These are phyloP conservation scores for Coreoperca whiteheadi DNA, from an alignment of 2,113 vertebrate genomes.

Conservation along the genomic window DNA sequence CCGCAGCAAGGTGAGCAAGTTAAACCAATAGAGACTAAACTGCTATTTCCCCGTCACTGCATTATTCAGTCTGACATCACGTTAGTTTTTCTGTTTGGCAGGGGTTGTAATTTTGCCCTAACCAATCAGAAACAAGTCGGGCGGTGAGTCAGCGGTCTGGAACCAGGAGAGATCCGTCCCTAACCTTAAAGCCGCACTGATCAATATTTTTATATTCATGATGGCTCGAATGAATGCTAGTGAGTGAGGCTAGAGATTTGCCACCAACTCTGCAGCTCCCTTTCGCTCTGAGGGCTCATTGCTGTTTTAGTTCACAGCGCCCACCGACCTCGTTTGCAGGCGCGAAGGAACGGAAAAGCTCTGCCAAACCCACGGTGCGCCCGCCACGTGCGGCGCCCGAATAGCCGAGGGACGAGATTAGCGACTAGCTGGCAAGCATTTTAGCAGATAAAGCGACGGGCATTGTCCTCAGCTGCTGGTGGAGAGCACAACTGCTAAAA, in stretches of 20 bases:
- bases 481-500: neutral
- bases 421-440: neutral
- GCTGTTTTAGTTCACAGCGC: neutral
- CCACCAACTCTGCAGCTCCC: neutral
- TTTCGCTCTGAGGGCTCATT: neutral
- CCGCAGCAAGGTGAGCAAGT: neutral
- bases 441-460: neutral
- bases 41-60: neutral
- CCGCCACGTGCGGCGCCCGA: neutral
- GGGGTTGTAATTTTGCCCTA: neutral
- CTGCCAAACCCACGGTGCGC: neutral
- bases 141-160: neutral
- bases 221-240: neutral
- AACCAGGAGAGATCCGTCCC: neutral
- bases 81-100: neutral
- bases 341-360: neutral
- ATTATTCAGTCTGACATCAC: neutral
- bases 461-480: no score
- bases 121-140: neutral
- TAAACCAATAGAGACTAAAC: conserved; percentile 17
- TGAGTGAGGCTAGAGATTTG: neutral
- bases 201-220: conserved; percentile 1
- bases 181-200: conserved; percentile 10
- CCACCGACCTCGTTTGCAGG: neutral
- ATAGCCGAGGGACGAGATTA: neutral